phyloP scores from a whole-genome alignment of 1,140 invertebrate genomes.

The Antheraea pernyi region DNA sequence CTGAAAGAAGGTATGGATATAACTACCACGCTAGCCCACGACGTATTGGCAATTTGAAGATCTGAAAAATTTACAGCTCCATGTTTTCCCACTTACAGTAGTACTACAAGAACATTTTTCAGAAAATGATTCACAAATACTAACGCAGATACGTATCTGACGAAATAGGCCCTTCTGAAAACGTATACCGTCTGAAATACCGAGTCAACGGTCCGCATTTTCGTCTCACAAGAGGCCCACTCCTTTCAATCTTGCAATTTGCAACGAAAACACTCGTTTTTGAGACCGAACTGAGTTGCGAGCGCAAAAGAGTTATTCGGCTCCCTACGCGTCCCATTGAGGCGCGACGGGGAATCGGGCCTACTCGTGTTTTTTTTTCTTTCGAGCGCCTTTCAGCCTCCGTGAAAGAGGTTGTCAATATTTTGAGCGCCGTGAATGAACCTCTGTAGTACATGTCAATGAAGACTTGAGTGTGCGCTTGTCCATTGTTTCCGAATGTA shows the following conservation, averaged over 20 bases:
- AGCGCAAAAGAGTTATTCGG: constrained; percentile 57
- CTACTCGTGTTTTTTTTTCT: constrained; percentile 53
- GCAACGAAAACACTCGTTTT: constrained; percentile 45
- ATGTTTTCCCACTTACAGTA: too few species aligned
- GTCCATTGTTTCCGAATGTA: constrained; percentile 34
- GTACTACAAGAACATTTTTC: too few species aligned
- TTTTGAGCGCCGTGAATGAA: constrained; percentile 72
- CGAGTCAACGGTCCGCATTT: not conserved
- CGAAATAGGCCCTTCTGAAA: not conserved
- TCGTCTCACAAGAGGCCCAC: not conserved
- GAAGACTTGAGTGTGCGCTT: constrained; percentile 50
- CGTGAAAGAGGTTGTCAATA: constrained; percentile 73
- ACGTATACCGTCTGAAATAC: not conserved
- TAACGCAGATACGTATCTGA: not conserved
- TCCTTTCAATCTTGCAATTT: constrained; percentile 29
- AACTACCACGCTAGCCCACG: too few species aligned
- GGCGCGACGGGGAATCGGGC: constrained; percentile 51
- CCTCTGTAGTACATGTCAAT: constrained; percentile 61
- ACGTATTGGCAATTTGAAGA: too few species aligned
- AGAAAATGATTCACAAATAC: not conserved
- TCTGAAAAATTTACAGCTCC: too few species aligned
- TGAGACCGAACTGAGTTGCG: constrained; percentile 31
- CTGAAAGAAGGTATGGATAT: too few species aligned
- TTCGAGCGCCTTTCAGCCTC: constrained; percentile 56
- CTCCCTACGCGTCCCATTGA: constrained; percentile 58